These are phyloP conservation scores for Danio tinwini DNA, from an alignment of 2,797 vertebrate species.

Conservation along the genomic window DNA sequence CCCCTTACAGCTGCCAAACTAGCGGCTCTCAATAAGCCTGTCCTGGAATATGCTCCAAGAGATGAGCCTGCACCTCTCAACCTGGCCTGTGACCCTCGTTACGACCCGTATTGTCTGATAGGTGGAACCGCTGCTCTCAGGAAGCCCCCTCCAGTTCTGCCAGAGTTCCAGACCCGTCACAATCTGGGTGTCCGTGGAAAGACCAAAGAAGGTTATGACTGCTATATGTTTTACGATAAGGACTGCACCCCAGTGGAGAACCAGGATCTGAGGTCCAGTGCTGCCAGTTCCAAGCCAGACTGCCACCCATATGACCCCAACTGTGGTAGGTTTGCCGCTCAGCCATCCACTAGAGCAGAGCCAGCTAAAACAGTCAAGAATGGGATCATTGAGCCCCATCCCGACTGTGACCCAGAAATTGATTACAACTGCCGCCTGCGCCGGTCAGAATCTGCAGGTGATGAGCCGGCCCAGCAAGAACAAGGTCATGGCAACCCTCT, in stretches of 20 bases:
- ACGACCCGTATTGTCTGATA: slow-evolving; percentile 76
- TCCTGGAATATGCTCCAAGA: slow-evolving; percentile 70
- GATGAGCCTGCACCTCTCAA: slow-evolving; percentile 59
- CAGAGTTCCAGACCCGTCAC: slow-evolving; percentile 76
- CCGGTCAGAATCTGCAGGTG: slow-evolving; percentile 56
- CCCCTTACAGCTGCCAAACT: slow-evolving; percentile 77
- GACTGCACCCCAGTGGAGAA: slow-evolving; percentile 74
- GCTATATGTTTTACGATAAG: slow-evolving; percentile 81
- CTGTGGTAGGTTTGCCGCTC: slow-evolving; percentile 70
- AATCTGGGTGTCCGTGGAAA: slow-evolving; percentile 75
- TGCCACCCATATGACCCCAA: slow-evolving; percentile 81
- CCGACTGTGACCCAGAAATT: slow-evolving; percentile 80
- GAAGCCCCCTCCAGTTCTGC: slow-evolving; percentile 66
- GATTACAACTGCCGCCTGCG: slow-evolving; percentile 82
- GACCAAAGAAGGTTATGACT: slow-evolving; percentile 82
- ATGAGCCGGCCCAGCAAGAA: slow-evolving; percentile 50
- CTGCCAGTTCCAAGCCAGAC: slow-evolving; percentile 54
- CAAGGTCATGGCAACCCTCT: slow-evolving; percentile 58
- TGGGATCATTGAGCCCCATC: slow-evolving; percentile 76
- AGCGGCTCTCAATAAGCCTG: slow-evolving; percentile 72
- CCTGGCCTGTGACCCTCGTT: slow-evolving; percentile 74
- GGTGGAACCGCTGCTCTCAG: slow-evolving; percentile 70
- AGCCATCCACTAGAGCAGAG: slow-evolving; percentile 6
- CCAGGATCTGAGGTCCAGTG: slow-evolving; percentile 48
- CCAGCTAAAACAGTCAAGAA: slow-evolving; percentile 54